A percentile compares a stretch with the other conserved stretches of the same genome.
phyloP scores from a whole-genome alignment of 1,140 invertebrate genomes.

The Tetragonula clypearis region DNA sequence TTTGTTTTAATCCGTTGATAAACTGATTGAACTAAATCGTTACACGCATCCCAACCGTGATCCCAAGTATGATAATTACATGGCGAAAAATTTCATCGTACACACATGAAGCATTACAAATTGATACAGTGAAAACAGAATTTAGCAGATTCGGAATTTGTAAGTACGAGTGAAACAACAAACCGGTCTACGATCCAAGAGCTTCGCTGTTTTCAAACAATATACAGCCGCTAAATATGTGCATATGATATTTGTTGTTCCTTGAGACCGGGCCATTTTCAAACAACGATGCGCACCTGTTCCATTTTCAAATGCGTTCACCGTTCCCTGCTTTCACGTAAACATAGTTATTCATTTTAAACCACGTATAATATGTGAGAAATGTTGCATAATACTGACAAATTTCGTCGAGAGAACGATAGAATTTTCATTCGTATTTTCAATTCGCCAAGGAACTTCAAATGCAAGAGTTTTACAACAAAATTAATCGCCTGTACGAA shows the following conservation, averaged over 20 bases:
- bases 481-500: background rate
- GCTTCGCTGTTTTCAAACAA: constrained; percentile 74
- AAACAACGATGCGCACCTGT: constrained; percentile 65
- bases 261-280: constrained; percentile 66
- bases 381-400: background rate
- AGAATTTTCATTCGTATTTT: no score
- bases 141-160: constrained; percentile 52
- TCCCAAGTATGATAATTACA: background rate
- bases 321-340: constrained; percentile 62
- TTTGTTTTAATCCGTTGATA: background rate
- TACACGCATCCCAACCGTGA: background rate
- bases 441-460: background rate
- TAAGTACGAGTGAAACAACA: constrained; percentile 33
- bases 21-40: background rate
- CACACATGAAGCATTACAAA: constrained; percentile 3
- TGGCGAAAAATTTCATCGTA: background rate
- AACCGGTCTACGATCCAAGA: constrained; percentile 42
- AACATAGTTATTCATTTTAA: constrained; percentile 66
- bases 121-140: constrained; percentile 42
- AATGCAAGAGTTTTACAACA: background rate
- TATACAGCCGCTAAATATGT: constrained; percentile 74
- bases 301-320: constrained; percentile 63
- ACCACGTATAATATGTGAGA: background rate
- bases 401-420: background rate
- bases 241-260: constrained; percentile 71